A percentile compares a stretch with the other conserved stretches of the same genome.
Evolutionary conservation across 2,113 vertebrate genomes (phyloP).

Genomic region (Lonchura striata): DNA sequence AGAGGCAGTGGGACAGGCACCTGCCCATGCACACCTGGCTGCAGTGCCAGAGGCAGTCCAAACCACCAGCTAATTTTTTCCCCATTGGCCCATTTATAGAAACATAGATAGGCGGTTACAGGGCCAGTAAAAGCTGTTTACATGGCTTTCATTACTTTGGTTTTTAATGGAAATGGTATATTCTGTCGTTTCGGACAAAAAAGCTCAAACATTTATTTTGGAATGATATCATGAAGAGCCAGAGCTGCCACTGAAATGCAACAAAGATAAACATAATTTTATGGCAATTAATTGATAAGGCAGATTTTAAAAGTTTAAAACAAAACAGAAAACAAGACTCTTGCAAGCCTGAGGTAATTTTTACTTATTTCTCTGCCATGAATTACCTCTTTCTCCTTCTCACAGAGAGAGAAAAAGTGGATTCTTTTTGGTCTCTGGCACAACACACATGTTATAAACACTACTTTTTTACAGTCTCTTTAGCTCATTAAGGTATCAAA

Average conservation of each 20-base stretch:
- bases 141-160: neutral
- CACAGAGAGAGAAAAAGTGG: neutral
- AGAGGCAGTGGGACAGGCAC: neutral
- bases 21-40: rapidly evolving
- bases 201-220: slow-evolving; percentile 36
- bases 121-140: neutral
- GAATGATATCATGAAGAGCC: slow-evolving; percentile 27
- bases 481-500: slow-evolving; percentile 59
- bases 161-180: slow-evolving; percentile 5
- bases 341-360: neutral
- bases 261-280: slow-evolving; percentile 6
- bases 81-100: neutral
- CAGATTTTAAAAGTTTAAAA: neutral
- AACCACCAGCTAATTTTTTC: neutral
- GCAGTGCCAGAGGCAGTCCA: neutral
- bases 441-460: neutral
- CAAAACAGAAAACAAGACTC: neutral
- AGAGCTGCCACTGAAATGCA: slow-evolving; percentile 39
- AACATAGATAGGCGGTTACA: neutral
- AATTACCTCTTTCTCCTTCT: neutral
- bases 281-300: slow-evolving; percentile 32
- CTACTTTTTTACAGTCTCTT: slow-evolving; percentile 24
- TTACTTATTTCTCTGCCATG: slow-evolving; percentile 1
- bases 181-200: neutral
- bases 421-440: slow-evolving; percentile 37